Conservation (phyloP, 2,797 vertebrate genomes). For the Perodicticus potto region DNA sequence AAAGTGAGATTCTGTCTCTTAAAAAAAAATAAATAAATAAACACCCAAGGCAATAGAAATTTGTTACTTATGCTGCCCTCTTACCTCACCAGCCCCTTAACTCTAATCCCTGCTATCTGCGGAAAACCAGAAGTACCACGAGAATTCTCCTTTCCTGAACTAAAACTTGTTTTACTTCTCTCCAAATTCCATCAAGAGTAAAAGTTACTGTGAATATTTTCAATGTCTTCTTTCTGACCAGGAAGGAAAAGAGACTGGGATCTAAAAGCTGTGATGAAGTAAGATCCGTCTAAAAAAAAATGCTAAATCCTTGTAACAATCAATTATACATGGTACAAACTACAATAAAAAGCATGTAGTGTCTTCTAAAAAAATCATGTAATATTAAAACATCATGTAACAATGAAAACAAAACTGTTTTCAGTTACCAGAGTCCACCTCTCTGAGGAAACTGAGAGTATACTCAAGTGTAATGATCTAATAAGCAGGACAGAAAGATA, state of each 20-base stretch:
- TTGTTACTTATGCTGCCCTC: not conserved
- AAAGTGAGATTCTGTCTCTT: too few relatives aligned
- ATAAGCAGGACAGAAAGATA: not conserved
- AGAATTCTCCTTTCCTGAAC: not conserved
- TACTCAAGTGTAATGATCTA: not conserved
- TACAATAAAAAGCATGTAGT: not conserved
- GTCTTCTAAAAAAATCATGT: not conserved
- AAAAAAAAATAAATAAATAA: too few relatives aligned
- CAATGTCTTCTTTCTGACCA: not conserved
- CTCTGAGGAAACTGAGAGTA: constrained; percentile 22
- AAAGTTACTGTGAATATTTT: not conserved
- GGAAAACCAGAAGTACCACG: not conserved
- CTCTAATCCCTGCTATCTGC: not conserved
- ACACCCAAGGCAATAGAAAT: not conserved
- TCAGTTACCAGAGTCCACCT: not conserved
- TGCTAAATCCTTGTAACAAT: not conserved
- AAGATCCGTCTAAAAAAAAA: not conserved
- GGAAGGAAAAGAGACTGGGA: not conserved
- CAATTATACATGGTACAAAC: not conserved
- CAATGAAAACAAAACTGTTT: constrained; percentile 8
- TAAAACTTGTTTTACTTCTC: not conserved
- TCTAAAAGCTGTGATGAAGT: constrained; percentile 15
- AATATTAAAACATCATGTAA: constrained; percentile 8
- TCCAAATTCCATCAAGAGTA: not conserved
- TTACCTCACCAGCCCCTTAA: not conserved